Base-by-base conservation (phyloP, 2,797 vertebrate genomes). In the Pempheris klunzingeri region DNA sequence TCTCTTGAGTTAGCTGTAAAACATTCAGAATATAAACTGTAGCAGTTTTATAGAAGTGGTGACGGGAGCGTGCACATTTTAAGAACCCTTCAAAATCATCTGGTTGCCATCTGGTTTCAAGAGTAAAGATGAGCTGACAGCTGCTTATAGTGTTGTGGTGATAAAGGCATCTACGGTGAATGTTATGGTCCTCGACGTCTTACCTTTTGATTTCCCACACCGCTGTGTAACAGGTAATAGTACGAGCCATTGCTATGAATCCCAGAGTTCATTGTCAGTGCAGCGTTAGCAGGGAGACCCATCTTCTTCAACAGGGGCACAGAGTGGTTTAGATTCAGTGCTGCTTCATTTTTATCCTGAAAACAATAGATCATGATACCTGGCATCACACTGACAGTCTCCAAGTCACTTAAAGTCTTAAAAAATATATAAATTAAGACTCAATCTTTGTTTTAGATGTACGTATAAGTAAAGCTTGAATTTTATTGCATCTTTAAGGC, bases 181-280 rank as follows among this genome's bases (percentile, higher is more conserved):
- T 15, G 14, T 6, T 32, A 32, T 60, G 13, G 13, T 11, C 14
- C 17, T 5, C 12, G n/a, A 39, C 3, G 18, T 63, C 63, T 64
- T 83, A 97, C 96, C 90, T 93, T 93, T 61, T 94, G 94, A 80
- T 47, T 88, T 26, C 93, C 94, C 73, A 93, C 75, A 18, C 71
- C 89, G 75, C 95, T 84, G 55, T 68, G 57, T 44, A 87, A 74
- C 2, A 81, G 61, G 47, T 89, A 89, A 80, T 71, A 92, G 73
- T 90, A 91, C 6, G 90, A 88, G 52, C 83, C 46, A 0, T 78
- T 89, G 13, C 0, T 84, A 53, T 87, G 72, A 82, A 78, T 92
- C 80, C 91, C 87, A 41, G 89, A 89, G 73, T 83, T 69, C 57
- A 95, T n/a, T 59, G 84, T 85, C 44, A 95, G 30, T 43, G 91